Percentiles rank a stretch among this genome's conserved stretches.
These are phyloP conservation scores for Gymnothorax reevesii DNA, from an alignment of 2,797 vertebrate genomes.

Conservation along the genomic window DNA sequence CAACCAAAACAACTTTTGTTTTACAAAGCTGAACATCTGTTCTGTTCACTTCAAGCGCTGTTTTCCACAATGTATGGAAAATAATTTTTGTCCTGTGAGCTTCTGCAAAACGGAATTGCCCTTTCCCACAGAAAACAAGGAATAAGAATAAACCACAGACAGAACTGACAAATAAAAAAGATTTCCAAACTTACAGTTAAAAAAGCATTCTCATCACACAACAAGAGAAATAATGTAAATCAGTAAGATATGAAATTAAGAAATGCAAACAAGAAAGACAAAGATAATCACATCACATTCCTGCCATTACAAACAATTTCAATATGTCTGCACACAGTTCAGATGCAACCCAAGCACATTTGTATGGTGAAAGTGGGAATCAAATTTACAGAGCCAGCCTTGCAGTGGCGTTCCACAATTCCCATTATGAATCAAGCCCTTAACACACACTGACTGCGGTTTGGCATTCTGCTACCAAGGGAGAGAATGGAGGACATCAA, in stretches of 20 bases:
- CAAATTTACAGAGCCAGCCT: neutral
- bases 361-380: neutral
- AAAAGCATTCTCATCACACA: too few relatives aligned
- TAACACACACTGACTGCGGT: neutral
- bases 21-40: too few relatives aligned
- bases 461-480: neutral
- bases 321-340: neutral
- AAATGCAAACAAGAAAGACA: neutral
- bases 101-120: too few relatives aligned
- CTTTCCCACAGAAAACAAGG: too few relatives aligned
- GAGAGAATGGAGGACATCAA: neutral
- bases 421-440: neutral
- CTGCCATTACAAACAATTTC: neutral
- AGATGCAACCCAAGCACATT: neutral
- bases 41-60: too few relatives aligned
- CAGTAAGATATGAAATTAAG: neutral
- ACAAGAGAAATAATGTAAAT: neutral
- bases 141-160: too few relatives aligned
- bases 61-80: too few relatives aligned
- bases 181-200: too few relatives aligned
- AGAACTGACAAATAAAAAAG: too few relatives aligned
- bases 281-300: neutral
- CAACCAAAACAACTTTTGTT: too few relatives aligned
- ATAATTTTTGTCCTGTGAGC: too few relatives aligned
- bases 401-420: neutral